A percentile compares a stretch with the other conserved stretches of the same genome.
Evolutionary conservation across 1,140 invertebrate species (phyloP).

Genomic region (Megalopta genalis): DNA sequence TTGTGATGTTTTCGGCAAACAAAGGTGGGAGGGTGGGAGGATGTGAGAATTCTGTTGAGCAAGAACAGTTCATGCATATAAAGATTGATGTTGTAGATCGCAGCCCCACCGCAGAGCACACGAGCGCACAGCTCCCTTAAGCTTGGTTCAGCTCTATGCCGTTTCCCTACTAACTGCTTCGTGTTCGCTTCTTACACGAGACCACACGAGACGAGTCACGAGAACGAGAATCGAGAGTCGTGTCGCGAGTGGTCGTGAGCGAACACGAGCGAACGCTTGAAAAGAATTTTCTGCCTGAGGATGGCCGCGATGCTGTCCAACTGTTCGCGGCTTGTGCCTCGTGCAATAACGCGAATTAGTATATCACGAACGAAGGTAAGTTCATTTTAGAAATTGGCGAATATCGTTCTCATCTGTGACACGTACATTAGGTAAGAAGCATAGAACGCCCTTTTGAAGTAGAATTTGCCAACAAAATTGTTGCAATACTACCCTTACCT

Average conservation of each 20-base stretch:
- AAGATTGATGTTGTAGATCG: too few species aligned
- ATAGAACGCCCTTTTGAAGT: conserved; percentile 32
- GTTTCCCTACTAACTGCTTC: conserved; percentile 12
- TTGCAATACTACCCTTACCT: conserved; percentile 9
- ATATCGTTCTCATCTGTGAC: not conserved
- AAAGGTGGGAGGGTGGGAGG: too few species aligned
- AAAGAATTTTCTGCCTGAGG: conserved; percentile 60
- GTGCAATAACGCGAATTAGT: conserved; percentile 71
- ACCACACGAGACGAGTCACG: too few species aligned
- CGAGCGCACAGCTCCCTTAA: too few species aligned
- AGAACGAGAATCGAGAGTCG: too few species aligned
- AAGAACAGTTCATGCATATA: too few species aligned
- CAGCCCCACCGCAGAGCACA: conserved; percentile 4
- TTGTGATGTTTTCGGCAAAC: too few species aligned
- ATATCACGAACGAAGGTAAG: conserved; percentile 74
- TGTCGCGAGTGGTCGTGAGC: too few species aligned
- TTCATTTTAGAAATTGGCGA: not conserved
- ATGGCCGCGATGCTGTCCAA: conserved; percentile 78
- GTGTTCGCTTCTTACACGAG: not conserved
- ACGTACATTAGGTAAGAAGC: conserved; percentile 9
- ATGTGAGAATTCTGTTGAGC: too few species aligned
- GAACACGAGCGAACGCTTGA: conserved; percentile 43
- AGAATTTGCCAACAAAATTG: conserved; percentile 4
- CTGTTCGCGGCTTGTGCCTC: conserved; percentile 75
- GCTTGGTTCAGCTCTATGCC: too few species aligned